Base-by-base conservation (phyloP, 1,140 invertebrate species). In the Drosophila orosa region DNA sequence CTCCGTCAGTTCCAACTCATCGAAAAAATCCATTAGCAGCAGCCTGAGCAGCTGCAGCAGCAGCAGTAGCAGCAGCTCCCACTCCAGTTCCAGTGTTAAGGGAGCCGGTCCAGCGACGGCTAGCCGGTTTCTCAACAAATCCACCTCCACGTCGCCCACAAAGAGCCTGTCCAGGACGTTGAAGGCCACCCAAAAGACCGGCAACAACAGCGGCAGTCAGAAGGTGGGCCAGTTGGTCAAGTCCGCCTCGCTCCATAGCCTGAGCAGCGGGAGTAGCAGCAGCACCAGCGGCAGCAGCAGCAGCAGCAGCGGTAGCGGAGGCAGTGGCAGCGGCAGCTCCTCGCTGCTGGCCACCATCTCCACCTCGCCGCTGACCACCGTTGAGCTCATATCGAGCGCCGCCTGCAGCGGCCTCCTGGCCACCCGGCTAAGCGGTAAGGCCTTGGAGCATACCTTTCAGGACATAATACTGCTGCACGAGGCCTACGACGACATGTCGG, bases 401-500 rank as follows among this genome's bases (percentile, higher is more conserved):
- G 74, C 65, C 44, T 91, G 90, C 56, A 92, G 84, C 78, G 91
- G 89, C 54, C 74, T 92, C 52, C 72, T 91, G 56, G 84, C 87
- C 62, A 72, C 87, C 42, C 74, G 90, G 50, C 61, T 91, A 31
- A 85, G 90, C 69, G 90, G 90, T 33, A 91, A 91, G 73, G 75
- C 68, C 56, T 69, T 83, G 57, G 87, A 90, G 76, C 89, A 92
- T 22, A 75, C 85, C 59, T 92, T 91, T 91, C 91, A 92, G 71
- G 86, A 92, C 48, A 81, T 90, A 19, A 91, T 92, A 57, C 45
- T 92, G 56, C 62, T 91, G 58, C 83, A 91, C 74, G 91, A 92
- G 74, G 73, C 91, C 65, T 91, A 92, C 92, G 80, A 92, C 92
- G 92, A 93, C 86, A 95, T 96, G 95, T 94, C 94, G 86, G 94